Evolutionary conservation across 2,113 vertebrate genomes (phyloP).

Genomic region (Ia io): DNA sequence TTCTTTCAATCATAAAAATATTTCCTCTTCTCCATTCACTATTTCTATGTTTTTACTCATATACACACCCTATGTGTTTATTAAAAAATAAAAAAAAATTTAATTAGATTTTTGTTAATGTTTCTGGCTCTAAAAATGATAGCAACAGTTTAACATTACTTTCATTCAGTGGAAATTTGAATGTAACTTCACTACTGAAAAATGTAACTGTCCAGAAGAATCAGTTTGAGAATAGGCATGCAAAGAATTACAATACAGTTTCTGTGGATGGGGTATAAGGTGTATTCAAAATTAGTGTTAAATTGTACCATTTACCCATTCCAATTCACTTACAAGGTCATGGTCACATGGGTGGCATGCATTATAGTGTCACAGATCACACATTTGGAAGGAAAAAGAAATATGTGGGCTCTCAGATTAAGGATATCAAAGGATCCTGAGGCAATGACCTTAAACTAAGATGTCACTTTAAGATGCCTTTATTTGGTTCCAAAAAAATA

Average conservation of each 20-base stretch:
- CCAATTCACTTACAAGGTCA: neutral
- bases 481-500: neutral
- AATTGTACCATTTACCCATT: neutral
- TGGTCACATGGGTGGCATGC: neutral
- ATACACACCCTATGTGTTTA: neutral
- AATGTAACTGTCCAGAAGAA: neutral
- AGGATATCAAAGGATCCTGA: neutral
- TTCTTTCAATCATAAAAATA: constrained; percentile 6
- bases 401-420: neutral
- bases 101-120: constrained; percentile 25
- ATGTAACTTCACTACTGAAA: constrained; percentile 5
- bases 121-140: constrained; percentile 23
- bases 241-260: neutral
- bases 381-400: neutral
- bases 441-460: neutral
- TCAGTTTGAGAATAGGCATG: neutral
- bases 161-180: constrained; percentile 33
- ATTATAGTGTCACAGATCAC: neutral
- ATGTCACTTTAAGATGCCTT: neutral
- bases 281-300: neutral
- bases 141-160: neutral
- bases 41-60: neutral
- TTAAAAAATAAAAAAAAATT: neutral
- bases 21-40: neutral
- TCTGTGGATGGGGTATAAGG: neutral